A percentile compares a stretch with the other conserved stretches of the same genome.
phyloP scores from a whole-genome alignment of 1,140 invertebrate species.

The Drosophila truncata region DNA sequence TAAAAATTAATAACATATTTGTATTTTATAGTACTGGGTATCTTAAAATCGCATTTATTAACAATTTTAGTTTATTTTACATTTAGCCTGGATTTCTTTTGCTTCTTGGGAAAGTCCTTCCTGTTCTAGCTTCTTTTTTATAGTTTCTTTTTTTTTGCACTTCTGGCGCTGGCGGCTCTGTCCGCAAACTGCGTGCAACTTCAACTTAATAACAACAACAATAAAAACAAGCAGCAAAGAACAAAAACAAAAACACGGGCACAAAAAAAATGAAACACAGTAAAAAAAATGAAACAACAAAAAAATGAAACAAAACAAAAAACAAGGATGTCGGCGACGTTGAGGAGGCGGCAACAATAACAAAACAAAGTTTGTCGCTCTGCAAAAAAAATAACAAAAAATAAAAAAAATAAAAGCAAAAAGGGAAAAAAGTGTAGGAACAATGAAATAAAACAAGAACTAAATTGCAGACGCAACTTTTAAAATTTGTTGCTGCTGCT shows the following conservation, averaged over 20 bases:
- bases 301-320: constrained; percentile 2
- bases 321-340: constrained; percentile 24
- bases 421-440: constrained; percentile 13
- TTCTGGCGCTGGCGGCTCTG: constrained; percentile 45
- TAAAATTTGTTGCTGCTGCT: constrained; percentile 46
- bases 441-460: constrained; percentile 40
- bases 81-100: constrained; percentile 28
- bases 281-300: neutral
- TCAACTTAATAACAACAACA: constrained; percentile 79
- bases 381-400: constrained; percentile 19
- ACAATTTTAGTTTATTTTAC: constrained; percentile 44
- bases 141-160: constrained; percentile 20
- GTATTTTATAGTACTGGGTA: neutral
- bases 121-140: constrained; percentile 13
- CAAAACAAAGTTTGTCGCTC: constrained; percentile 66
- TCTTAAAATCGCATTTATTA: neutral
- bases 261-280: constrained; percentile 9
- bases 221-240: constrained; percentile 63
- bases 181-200: constrained; percentile 72
- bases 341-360: constrained; percentile 43
- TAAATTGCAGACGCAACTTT: constrained; percentile 53
- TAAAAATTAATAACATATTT: neutral
- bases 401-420: constrained; percentile 25
- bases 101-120: constrained; percentile 12
- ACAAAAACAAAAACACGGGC: constrained; percentile 39